Evolutionary conservation across 2,888 invertebrate species (phyloP).

Genomic region (Tenthredo mesomela): DNA sequence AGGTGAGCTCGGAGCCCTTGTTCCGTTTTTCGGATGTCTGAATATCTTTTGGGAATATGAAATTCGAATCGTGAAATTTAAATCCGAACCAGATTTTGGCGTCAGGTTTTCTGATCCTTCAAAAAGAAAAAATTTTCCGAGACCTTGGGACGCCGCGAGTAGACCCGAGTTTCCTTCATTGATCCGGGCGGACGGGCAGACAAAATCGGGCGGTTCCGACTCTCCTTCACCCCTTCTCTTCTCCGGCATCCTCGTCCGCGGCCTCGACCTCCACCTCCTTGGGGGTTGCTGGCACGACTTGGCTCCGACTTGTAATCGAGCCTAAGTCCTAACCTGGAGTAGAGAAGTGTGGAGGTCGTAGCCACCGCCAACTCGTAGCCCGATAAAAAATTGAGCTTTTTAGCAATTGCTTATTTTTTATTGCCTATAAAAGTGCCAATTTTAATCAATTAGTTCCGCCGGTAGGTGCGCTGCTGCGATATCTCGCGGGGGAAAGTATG

Average conservation of each 20-base stretch:
- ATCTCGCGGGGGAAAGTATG: neutral
- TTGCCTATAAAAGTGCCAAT: conserved; percentile 27
- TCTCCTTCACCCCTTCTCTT: conserved; percentile 1
- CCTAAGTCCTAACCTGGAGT: conserved; percentile 5
- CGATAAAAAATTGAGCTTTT: conserved; percentile 28
- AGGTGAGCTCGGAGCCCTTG: neutral
- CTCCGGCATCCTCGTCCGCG: neutral
- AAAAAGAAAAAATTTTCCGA: neutral
- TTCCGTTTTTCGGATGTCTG: neutral
- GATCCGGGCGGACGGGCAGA: conserved; percentile 39
- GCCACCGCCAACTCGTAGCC: neutral
- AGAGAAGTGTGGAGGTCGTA: neutral
- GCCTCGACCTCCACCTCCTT: neutral
- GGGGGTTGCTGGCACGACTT: conserved; percentile 21
- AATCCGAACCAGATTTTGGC: neutral
- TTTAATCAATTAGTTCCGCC: conserved; percentile 39
- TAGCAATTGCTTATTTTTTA: conserved; percentile 33
- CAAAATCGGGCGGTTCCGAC: conserved; percentile 45
- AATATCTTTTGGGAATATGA: neutral
- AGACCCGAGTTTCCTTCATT: conserved; percentile 46
- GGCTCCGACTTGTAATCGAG: conserved; percentile 31
- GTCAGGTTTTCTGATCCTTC: neutral
- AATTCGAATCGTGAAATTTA: neutral
- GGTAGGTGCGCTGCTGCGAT: neutral
- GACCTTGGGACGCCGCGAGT: neutral